A percentile compares a stretch with the other conserved stretches of the same genome.
Evolutionary conservation across 2,888 invertebrate genomes (phyloP).

Genomic region (Aporophyla nigra): DNA sequence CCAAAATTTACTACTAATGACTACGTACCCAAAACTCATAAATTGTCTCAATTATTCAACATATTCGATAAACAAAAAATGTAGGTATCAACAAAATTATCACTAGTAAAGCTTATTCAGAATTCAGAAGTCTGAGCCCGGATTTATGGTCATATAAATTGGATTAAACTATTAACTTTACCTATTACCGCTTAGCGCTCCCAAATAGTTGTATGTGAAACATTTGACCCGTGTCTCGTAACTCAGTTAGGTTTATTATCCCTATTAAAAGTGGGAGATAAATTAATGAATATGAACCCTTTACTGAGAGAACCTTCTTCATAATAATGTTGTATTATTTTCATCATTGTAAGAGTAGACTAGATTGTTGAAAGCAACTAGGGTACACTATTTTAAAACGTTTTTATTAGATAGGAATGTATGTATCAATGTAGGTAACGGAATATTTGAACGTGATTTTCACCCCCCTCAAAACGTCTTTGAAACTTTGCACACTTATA

Average conservation of each 20-base stretch:
- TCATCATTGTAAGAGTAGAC: background rate
- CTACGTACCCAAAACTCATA: no score
- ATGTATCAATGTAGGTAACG: no score
- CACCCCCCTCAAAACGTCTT: no score
- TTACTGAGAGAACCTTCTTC: constrained; percentile 6
- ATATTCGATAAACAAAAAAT: background rate
- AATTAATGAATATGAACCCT: constrained; percentile 39
- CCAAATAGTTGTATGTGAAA: constrained; percentile 59
- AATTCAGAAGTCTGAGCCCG: constrained; percentile 69
- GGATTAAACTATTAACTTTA: constrained; percentile 68
- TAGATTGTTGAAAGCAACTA: no score
- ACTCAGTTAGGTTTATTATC: constrained; percentile 48
- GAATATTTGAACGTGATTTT: no score
- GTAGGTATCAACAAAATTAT: constrained; percentile 31
- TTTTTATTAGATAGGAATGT: no score
- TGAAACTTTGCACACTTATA: no score
- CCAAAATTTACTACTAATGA: background rate
- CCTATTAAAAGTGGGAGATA: constrained; percentile 42
- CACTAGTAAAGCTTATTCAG: constrained; percentile 60
- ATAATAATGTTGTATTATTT: constrained; percentile 15
- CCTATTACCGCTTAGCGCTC: constrained; percentile 56
- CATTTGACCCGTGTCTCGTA: constrained; percentile 55
- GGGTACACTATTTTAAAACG: background rate
- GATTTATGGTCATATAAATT: constrained; percentile 67
- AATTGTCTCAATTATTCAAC: background rate